phyloP scores from a whole-genome alignment of 2,113 vertebrate species.

The Xerus inauris region DNA sequence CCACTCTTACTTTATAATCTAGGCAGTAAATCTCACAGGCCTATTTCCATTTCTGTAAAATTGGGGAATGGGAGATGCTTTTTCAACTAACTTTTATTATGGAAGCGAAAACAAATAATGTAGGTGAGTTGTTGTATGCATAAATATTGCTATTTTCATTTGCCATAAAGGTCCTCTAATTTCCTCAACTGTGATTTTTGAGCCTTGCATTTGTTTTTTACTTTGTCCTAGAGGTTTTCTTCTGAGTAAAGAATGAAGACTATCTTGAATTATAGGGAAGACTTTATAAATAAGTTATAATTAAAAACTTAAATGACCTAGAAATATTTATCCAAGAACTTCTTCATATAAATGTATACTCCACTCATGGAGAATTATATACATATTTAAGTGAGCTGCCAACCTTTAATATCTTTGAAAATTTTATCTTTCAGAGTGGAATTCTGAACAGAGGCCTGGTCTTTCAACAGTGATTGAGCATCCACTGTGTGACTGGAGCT shows the following conservation, averaged over 20 bases:
- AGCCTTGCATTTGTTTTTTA: background rate
- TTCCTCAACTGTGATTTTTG: background rate
- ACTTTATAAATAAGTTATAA: background rate
- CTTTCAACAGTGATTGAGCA: background rate
- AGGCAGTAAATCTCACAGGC: background rate
- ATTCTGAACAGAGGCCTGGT: background rate
- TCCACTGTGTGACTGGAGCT: background rate
- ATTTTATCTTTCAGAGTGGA: background rate
- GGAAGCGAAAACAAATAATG: background rate
- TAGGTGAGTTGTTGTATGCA: background rate
- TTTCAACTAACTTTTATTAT: background rate
- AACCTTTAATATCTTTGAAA: background rate
- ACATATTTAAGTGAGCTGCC: background rate
- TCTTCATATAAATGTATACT: background rate
- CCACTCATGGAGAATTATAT: background rate
- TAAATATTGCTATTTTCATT: background rate
- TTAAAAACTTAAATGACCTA: background rate
- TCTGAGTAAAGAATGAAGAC: background rate
- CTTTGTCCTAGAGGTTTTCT: background rate
- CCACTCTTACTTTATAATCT: background rate
- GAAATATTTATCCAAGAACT: background rate
- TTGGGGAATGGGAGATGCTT: background rate
- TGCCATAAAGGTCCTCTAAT: background rate
- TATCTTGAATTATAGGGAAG: background rate
- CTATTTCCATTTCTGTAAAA: background rate